Conservation (phyloP, 2,797 vertebrate genomes). For the Gephyroberyx darwinii region DNA sequence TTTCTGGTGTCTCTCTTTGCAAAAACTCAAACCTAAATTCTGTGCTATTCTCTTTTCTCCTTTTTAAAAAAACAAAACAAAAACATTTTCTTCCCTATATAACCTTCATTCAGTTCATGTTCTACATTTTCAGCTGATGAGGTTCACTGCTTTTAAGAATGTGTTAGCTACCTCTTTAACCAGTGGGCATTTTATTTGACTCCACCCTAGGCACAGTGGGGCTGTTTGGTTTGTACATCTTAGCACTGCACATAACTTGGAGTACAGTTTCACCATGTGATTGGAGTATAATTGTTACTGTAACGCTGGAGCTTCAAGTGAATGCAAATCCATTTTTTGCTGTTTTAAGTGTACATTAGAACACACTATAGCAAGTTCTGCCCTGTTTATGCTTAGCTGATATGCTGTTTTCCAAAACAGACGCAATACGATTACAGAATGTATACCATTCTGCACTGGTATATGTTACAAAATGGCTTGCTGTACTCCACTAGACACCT, state of each 20-base stretch:
- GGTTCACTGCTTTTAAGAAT: slow-evolving; percentile 11
- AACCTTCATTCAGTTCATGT: background rate
- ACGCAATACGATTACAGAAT: background rate
- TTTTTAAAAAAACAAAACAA: too few species aligned
- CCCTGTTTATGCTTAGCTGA: background rate
- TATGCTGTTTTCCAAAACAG: background rate
- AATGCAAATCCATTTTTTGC: background rate
- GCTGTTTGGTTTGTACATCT: background rate
- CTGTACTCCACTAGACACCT: too few species aligned
- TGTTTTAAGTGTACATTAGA: background rate
- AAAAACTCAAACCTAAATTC: too few species aligned
- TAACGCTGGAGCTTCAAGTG: background rate
- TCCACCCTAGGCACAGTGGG: background rate
- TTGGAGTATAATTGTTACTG: background rate
- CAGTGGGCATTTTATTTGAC: background rate
- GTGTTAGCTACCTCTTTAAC: slow-evolving; percentile 22
- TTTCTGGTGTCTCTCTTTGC: too few species aligned
- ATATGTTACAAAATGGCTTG: too few species aligned
- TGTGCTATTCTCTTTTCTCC: too few species aligned
- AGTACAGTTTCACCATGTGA: background rate
- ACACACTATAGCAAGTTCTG: background rate
- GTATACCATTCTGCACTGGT: too few species aligned
- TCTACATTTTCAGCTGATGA: background rate
- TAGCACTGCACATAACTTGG: background rate
- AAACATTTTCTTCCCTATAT: background rate